phyloP scores from a whole-genome alignment of 2,888 invertebrate genomes.

The Pristionchus entomophagus region DNA sequence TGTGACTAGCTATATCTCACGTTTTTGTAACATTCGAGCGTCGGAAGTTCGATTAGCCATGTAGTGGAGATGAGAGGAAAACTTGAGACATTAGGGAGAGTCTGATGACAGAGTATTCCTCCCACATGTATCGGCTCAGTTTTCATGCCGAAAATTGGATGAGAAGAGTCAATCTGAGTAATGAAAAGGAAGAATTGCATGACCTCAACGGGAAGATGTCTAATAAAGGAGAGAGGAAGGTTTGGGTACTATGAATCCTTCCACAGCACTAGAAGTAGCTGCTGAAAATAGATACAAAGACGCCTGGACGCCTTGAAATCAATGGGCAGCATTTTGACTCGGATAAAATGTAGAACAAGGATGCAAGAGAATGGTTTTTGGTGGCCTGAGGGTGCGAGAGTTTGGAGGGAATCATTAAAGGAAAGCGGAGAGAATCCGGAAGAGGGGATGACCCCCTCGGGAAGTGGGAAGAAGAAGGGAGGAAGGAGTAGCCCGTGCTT shows the following conservation, averaged over 20 bases:
- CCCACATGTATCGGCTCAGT: not conserved
- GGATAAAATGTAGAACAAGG: too few relatives aligned
- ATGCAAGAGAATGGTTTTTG: not conserved
- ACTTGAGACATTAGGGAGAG: too few relatives aligned
- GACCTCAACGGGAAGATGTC: too few relatives aligned
- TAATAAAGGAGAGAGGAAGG: too few relatives aligned
- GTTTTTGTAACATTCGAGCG: too few relatives aligned
- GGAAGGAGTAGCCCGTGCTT: not conserved
- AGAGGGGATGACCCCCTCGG: not conserved
- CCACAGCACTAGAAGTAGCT: not conserved
- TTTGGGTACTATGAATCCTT: not conserved
- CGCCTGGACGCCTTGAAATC: too few relatives aligned
- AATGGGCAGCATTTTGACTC: too few relatives aligned
- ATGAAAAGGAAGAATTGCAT: too few relatives aligned
- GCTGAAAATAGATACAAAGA: too few relatives aligned
- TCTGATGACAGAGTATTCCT: not conserved
- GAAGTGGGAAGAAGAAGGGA: not conserved
- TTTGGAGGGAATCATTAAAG: not conserved
- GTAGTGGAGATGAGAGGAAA: too few relatives aligned
- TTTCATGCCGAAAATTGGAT: not conserved
- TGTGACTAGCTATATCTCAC: too few relatives aligned
- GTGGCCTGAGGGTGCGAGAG: not conserved
- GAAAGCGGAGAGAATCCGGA: conserved; percentile 22
- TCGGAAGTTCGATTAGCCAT: too few relatives aligned
- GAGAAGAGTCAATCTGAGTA: not conserved